phyloP scores from a whole-genome alignment of 2,113 vertebrate species.

The Oceanodroma tethys region DNA sequence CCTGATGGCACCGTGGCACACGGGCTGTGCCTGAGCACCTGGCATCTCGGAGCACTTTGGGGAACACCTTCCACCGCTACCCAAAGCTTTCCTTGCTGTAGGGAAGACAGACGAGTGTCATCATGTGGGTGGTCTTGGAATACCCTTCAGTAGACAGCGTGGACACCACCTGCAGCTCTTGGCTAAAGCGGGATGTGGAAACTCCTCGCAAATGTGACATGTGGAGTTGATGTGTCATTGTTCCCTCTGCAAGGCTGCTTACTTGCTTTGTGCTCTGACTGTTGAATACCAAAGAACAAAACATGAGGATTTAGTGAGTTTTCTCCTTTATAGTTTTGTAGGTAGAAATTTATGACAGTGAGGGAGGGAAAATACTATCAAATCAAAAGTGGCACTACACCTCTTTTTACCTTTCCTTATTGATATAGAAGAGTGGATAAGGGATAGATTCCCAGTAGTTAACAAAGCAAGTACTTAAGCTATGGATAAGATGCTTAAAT shows the following conservation, averaged over 20 bases:
- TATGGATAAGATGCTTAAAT: neutral
- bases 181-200: neutral
- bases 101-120: neutral
- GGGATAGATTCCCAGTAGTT: neutral
- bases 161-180: neutral
- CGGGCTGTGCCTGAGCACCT: rapidly evolving
- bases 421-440: neutral
- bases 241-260: neutral
- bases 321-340: neutral
- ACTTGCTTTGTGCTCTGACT: neutral
- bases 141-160: neutral
- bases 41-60: rapidly evolving
- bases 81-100: neutral
- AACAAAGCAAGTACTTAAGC: neutral
- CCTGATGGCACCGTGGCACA: rapidly evolving
- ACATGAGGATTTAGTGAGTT: neutral
- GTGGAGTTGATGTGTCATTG: rapidly evolving
- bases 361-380: neutral
- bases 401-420: neutral
- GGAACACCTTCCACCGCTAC: neutral
- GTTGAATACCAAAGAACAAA: neutral
- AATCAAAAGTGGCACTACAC: neutral
- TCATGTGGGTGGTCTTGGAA: neutral
- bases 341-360: neutral
- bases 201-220: neutral